Percentiles rank a stretch among this genome's conserved stretches.
Conservation (phyloP, 2,797 vertebrate species). For the Chromobotia macracanthus region DNA sequence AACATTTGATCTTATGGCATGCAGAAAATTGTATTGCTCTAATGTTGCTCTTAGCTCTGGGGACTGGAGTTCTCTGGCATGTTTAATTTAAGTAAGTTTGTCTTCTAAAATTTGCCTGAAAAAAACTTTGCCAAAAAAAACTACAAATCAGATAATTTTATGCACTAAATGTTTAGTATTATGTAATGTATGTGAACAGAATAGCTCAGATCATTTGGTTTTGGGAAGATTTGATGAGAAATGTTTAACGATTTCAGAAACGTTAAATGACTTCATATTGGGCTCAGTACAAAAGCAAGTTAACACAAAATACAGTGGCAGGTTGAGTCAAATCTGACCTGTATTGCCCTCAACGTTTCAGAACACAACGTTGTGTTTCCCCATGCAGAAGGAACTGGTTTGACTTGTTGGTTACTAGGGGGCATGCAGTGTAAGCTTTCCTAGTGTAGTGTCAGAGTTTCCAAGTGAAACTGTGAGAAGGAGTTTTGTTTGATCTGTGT, state of each 20-base stretch:
- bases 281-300: not conserved
- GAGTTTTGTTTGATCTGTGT: conserved; percentile 52
- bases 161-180: no score
- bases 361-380: conserved; percentile 28
- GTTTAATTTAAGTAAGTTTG: not conserved
- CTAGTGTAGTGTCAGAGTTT: conserved; percentile 62
- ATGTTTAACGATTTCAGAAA: no score
- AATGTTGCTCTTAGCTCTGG: no score
- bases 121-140: not conserved
- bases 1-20: not conserved
- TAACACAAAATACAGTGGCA: not conserved
- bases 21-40: not conserved
- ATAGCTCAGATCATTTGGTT: no score
- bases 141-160: not conserved
- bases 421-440: conserved; percentile 74
- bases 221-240: no score
- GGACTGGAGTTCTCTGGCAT: not conserved
- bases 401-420: conserved; percentile 76
- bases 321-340: conserved; percentile 36
- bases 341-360: conserved; percentile 54
- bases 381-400: conserved; percentile 75
- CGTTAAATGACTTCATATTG: no score
- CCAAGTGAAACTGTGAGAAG: conserved; percentile 56
- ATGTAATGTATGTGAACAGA: no score
- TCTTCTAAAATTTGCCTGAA: no score